Conservation (phyloP, 2,113 vertebrate species). For the Lepisosteus osseus region DNA sequence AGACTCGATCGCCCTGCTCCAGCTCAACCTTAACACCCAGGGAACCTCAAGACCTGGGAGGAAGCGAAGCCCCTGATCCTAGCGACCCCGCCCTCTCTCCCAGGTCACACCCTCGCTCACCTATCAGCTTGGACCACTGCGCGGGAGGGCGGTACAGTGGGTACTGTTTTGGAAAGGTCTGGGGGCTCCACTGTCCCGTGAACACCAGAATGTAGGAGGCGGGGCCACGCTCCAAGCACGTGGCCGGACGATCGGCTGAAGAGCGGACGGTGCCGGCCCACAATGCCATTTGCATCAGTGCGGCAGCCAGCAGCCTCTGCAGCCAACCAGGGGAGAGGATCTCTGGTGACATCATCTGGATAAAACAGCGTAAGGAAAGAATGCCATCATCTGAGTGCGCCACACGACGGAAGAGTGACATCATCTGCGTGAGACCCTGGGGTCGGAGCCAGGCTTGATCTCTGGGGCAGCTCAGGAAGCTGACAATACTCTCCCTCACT, state of each 20-base stretch:
- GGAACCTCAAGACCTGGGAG: too few species aligned
- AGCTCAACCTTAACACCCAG: too few species aligned
- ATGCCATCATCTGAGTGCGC: neutral
- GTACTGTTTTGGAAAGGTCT: conserved; percentile 74
- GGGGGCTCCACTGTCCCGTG: conserved; percentile 70
- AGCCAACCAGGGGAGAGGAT: conserved; percentile 55
- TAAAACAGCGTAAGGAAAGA: conserved; percentile 30
- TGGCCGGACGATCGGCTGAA: conserved; percentile 42
- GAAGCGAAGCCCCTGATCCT: too few species aligned
- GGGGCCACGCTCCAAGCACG: conserved; percentile 61
- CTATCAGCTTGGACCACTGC: conserved; percentile 76
- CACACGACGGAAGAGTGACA: too few species aligned
- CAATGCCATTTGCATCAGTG: conserved; percentile 53
- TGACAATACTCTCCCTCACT: neutral
- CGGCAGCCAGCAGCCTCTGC: conserved; percentile 54
- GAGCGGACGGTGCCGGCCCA: conserved; percentile 40
- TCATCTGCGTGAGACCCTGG: too few species aligned
- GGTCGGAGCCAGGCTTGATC: too few species aligned
- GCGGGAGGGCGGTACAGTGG: conserved; percentile 71
- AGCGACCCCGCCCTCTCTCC: too few species aligned
- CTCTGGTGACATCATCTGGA: conserved; percentile 64
- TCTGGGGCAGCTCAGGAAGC: too few species aligned
- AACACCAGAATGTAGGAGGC: conserved; percentile 72
- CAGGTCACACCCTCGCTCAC: conserved; percentile 42
- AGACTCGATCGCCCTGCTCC: too few species aligned